Conservation (phyloP, 1,140 invertebrate species). For the Scaptomyza pallida region DNA sequence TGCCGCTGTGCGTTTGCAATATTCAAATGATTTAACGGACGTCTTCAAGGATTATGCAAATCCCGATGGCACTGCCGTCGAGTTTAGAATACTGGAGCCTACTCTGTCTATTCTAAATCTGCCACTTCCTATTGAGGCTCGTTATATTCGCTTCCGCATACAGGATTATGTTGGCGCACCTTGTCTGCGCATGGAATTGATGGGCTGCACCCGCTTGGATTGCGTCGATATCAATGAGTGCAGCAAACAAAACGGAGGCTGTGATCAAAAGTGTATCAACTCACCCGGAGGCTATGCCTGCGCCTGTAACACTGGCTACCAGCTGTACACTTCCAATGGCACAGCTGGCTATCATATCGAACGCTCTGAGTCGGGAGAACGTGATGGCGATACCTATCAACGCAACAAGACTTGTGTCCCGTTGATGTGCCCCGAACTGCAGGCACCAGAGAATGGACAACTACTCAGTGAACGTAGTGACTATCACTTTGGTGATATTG, state of each 20-base stretch:
- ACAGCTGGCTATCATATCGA: constrained; percentile 95
- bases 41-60: constrained; percentile 95
- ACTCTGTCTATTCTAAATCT: constrained; percentile 95
- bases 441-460: constrained; percentile 94
- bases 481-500: constrained; percentile 95
- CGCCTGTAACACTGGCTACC: constrained; percentile 95
- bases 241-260: constrained; percentile 94
- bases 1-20: constrained; percentile 93
- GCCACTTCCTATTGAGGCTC: constrained; percentile 95
- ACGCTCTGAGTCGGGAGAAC: constrained; percentile 91
- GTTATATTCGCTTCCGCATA: constrained; percentile 94
- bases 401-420: constrained; percentile 98
- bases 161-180: constrained; percentile 94
- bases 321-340: constrained; percentile 94
- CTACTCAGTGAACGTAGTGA: constrained; percentile 91
- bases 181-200: constrained; percentile 95
- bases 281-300: constrained; percentile 94
- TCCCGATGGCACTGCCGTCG: constrained; percentile 95
- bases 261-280: constrained; percentile 97
- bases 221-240: constrained; percentile 98
- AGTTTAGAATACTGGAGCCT: constrained; percentile 94
- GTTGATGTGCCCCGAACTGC: constrained; percentile 93
- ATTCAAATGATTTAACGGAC: constrained; percentile 95
- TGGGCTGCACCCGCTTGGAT: constrained; percentile 95
- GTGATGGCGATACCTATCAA: constrained; percentile 93